Evolutionary conservation across 2,888 invertebrate genomes (phyloP).

Genomic region (Sthenelais limicola): DNA sequence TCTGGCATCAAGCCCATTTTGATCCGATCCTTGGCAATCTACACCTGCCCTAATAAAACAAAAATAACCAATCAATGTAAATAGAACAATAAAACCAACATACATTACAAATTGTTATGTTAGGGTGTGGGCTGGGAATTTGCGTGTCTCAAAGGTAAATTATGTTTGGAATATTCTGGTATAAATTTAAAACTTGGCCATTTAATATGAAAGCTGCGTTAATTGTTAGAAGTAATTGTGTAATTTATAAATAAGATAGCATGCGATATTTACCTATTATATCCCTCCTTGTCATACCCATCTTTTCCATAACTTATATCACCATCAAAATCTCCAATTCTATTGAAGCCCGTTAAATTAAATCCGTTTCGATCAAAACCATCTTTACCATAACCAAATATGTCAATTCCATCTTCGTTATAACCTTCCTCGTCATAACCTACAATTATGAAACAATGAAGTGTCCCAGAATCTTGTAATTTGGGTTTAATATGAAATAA

Average conservation of each 20-base stretch:
- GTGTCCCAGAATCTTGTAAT: no score
- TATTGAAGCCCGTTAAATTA: constrained; percentile 60
- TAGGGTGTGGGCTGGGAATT: no score
- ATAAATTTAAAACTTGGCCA: no score
- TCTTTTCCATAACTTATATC: constrained; percentile 62
- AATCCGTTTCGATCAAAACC: constrained; percentile 66
- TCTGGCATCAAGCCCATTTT: constrained; percentile 61
- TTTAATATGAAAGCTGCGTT: no score
- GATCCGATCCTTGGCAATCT: constrained; percentile 64
- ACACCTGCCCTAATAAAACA: constrained; percentile 60
- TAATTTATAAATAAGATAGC: no score
- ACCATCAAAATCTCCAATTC: constrained; percentile 65
- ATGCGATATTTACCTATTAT: constrained; percentile 63
- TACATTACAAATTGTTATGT: no score
- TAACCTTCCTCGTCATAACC: constrained; percentile 66
- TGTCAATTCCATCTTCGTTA: constrained; percentile 62
- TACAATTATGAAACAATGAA: no score
- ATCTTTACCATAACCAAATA: constrained; percentile 59
- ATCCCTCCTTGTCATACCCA: constrained; percentile 66
- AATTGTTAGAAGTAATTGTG: no score
- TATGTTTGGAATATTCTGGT: no score
- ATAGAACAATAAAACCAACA: no score
- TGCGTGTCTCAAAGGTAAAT: no score
- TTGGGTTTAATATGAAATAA: no score
- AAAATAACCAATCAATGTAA: neutral